Evolutionary conservation across 1,140 invertebrate species (phyloP).

Genomic region (Magallana gigas): DNA sequence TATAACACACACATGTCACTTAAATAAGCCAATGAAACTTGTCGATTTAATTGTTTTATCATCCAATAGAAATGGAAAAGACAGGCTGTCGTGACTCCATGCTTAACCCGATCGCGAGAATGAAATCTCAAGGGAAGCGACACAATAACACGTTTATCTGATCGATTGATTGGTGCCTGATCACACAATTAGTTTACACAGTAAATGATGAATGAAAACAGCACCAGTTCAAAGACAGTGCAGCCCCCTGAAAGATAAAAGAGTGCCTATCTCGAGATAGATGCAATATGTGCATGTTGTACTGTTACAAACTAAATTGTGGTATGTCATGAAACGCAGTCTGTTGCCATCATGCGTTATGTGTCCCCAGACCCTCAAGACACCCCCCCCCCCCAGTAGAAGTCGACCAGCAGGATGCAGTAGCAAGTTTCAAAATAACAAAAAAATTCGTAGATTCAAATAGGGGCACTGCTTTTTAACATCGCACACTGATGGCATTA

Average conservation of each 20-base stretch:
- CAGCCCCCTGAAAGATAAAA: not conserved
- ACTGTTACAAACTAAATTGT: not conserved
- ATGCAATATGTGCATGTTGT: not conserved
- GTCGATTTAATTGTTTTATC: not conserved
- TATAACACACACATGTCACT: not conserved
- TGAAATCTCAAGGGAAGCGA: not conserved
- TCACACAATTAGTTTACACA: not conserved
- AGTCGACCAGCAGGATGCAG: too few species aligned
- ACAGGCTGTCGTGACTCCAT: not conserved
- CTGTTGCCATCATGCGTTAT: too few species aligned
- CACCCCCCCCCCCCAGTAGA: too few species aligned
- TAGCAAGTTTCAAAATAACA: too few species aligned
- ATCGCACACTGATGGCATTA: too few species aligned
- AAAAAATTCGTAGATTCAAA: too few species aligned
- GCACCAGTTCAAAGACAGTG: not conserved
- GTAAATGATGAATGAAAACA: slow-evolving; percentile 31
- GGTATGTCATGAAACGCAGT: not conserved
- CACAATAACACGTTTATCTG: slow-evolving; percentile 36
- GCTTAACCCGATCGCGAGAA: not conserved
- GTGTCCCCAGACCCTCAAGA: too few species aligned
- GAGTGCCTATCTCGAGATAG: not conserved
- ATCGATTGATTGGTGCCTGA: not conserved
- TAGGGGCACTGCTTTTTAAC: too few species aligned
- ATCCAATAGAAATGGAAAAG: not conserved
- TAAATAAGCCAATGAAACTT: not conserved